Evolutionary conservation across 2,888 invertebrate genomes (phyloP).

Genomic region (Macrophya annulata): DNA sequence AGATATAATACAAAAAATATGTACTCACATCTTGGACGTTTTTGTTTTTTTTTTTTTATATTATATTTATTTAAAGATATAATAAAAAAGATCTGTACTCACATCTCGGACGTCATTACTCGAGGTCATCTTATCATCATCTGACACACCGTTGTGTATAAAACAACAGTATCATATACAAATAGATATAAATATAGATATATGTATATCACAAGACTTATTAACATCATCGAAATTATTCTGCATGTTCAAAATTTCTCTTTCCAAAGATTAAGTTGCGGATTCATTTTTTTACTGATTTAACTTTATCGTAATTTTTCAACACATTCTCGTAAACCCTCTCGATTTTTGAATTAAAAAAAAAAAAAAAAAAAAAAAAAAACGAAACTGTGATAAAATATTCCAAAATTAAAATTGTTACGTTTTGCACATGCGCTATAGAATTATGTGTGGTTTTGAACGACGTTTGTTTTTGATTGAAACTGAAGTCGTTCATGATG

Average conservation of each 20-base stretch:
- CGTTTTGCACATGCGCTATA: neutral
- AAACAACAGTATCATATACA: neutral
- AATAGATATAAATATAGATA: too few relatives aligned
- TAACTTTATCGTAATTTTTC: neutral
- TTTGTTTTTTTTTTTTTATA: too few relatives aligned
- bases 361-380: neutral
- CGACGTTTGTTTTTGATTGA: neutral
- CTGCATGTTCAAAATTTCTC: neutral
- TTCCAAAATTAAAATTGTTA: too few relatives aligned
- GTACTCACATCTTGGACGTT: neutral
- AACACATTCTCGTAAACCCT: neutral
- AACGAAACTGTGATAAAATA: neutral
- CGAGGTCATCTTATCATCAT: constrained; percentile 11
- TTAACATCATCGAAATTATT: neutral
- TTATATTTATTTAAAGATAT: neutral
- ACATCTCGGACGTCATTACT: neutral
- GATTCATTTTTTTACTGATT: neutral
- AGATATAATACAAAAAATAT: too few relatives aligned
- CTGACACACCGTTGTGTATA: neutral
- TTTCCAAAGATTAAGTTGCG: neutral
- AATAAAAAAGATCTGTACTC: neutral
- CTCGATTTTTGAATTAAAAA: neutral
- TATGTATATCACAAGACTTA: neutral
- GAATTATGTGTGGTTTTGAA: too few relatives aligned
- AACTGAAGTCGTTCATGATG: neutral